phyloP scores from a whole-genome alignment of 1,140 invertebrate genomes.

The Rhynchophorus ferrugineus region DNA sequence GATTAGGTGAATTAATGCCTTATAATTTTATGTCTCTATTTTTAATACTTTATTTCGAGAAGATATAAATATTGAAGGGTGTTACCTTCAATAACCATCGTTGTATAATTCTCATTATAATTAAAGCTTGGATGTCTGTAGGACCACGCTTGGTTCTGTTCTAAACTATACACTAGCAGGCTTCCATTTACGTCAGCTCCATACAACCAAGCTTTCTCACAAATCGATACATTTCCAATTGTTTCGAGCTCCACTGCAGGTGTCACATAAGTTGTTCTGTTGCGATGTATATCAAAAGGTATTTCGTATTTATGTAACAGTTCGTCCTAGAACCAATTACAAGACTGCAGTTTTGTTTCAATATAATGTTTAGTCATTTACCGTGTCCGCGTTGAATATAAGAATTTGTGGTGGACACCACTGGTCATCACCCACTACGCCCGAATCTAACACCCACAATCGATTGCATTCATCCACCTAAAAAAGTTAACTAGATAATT shows the following conservation, averaged over 20 bases:
- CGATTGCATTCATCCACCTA: conserved; percentile 58
- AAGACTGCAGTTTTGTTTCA: too few relatives aligned
- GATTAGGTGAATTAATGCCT: too few relatives aligned
- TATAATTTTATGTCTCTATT: too few relatives aligned
- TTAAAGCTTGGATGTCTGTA: background rate
- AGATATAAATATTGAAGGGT: too few relatives aligned
- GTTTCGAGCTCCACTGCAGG: background rate
- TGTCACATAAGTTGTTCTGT: background rate
- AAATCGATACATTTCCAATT: background rate
- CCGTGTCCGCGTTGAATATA: conserved; percentile 52
- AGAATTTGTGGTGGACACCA: conserved; percentile 55
- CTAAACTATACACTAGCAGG: background rate
- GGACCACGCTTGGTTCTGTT: background rate
- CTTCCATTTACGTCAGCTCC: background rate
- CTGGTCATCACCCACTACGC: conserved; percentile 42
- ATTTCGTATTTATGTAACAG: background rate
- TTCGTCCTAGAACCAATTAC: conserved; percentile 3
- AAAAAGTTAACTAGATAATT: background rate
- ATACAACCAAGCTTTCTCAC: background rate
- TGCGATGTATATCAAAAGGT: background rate
- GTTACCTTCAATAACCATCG: too few relatives aligned
- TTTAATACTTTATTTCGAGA: too few relatives aligned
- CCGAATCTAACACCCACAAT: conserved; percentile 60
- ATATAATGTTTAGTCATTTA: too few relatives aligned
- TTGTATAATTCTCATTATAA: too few relatives aligned